Percentiles rank a stretch among this genome's conserved stretches.
These are phyloP conservation scores for Scytalopus superciliaris DNA, from an alignment of 2,113 vertebrate genomes.

Conservation along the genomic window DNA sequence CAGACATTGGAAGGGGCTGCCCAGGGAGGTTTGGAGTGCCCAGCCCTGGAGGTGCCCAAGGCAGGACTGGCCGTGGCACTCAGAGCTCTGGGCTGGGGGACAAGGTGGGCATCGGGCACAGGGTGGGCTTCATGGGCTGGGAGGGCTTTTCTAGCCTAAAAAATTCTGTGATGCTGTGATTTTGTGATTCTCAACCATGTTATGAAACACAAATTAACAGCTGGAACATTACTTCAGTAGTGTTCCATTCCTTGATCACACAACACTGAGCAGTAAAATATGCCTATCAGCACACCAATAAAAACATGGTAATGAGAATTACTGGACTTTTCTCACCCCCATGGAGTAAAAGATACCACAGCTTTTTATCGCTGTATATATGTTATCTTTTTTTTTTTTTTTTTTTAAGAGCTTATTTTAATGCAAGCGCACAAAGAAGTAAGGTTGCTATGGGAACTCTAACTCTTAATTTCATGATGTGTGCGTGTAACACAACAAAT, in stretches of 20 bases:
- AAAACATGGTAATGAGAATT: background rate
- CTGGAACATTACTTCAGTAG: background rate
- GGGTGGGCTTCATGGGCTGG: fast-evolving
- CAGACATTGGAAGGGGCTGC: background rate
- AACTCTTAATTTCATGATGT: slow-evolving; percentile 43
- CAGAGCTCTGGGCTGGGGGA: background rate
- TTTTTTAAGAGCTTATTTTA: slow-evolving; percentile 15
- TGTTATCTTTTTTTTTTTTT: background rate
- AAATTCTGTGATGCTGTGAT: background rate
- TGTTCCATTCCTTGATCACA: background rate
- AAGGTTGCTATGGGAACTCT: slow-evolving; percentile 63
- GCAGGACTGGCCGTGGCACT: background rate
- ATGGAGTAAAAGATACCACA: background rate
- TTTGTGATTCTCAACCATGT: background rate
- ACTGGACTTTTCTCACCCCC: background rate
- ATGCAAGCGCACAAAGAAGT: slow-evolving; percentile 19
- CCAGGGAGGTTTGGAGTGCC: background rate
- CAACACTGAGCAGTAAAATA: background rate
- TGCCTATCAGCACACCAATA: background rate
- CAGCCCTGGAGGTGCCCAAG: background rate
- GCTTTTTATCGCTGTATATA: background rate
- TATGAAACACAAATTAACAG: background rate
- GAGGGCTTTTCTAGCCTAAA: fast-evolving
- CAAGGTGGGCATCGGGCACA: background rate
- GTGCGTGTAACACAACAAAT: slow-evolving; percentile 20